Conservation (phyloP, 2,888 invertebrate species). For the Chorisops tibialis region DNA sequence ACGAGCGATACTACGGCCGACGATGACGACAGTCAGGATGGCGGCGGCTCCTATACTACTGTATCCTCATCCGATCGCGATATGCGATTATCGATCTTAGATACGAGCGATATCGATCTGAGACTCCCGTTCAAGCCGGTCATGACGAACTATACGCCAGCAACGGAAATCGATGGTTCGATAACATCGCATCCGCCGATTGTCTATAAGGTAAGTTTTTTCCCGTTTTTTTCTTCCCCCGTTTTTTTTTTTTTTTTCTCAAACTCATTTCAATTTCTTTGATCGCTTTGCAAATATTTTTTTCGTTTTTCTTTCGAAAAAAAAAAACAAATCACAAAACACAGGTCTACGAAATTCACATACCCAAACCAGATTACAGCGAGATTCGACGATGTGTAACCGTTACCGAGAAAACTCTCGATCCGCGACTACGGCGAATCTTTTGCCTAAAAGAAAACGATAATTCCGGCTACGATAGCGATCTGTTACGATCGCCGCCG, state of each 20-base stretch:
- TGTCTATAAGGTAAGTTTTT: constrained; percentile 58
- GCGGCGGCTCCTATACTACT: constrained; percentile 16
- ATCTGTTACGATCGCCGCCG: constrained; percentile 40
- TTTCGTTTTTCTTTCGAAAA: constrained; percentile 1
- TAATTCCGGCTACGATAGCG: constrained; percentile 39
- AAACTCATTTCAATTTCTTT: background rate
- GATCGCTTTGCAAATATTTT: constrained; percentile 1
- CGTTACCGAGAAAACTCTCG: constrained; percentile 64
- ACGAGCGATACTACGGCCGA: background rate
- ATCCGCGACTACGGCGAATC: constrained; percentile 68
- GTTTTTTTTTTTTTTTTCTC: background rate
- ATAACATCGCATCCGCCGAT: constrained; percentile 74
- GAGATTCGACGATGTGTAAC: constrained; percentile 69
- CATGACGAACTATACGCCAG: constrained; percentile 74
- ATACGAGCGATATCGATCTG: constrained; percentile 67
- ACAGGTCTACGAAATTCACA: constrained; percentile 56
- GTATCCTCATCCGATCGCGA: constrained; percentile 41
- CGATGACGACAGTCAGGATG: constrained; percentile 1
- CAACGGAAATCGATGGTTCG: constrained; percentile 82
- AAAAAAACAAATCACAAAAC: too few species aligned
- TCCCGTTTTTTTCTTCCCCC: background rate
- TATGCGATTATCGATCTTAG: constrained; percentile 39
- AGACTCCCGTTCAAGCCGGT: constrained; percentile 77
- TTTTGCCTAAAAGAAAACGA: constrained; percentile 61
- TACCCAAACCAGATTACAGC: constrained; percentile 72